Conservation (phyloP, 2,797 vertebrate species). For the Microchirus variegatus region DNA sequence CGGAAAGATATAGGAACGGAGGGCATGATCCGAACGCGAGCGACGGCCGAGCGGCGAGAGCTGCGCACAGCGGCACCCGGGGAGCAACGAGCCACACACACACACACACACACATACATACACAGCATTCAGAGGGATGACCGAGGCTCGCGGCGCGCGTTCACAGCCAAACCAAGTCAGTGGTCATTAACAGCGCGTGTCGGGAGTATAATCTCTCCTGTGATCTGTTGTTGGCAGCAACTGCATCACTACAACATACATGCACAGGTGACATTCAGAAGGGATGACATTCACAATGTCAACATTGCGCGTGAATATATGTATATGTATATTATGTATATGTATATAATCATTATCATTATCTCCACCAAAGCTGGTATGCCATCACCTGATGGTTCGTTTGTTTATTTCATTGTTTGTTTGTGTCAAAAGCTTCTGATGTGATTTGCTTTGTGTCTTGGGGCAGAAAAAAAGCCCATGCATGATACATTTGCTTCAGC, state of each 20-base stretch:
- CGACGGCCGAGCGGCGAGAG: slow-evolving; percentile 46
- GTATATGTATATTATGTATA: background rate
- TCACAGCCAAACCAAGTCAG: slow-evolving; percentile 69
- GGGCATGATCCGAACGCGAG: slow-evolving; percentile 48
- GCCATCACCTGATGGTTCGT: too few relatives aligned
- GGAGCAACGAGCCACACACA: slow-evolving; percentile 59
- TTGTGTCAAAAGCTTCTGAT: too few relatives aligned
- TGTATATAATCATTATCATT: background rate
- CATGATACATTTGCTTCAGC: too few relatives aligned
- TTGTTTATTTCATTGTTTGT: too few relatives aligned
- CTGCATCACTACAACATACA: slow-evolving; percentile 34
- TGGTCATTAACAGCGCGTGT: slow-evolving; percentile 66
- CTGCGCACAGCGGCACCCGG: slow-evolving; percentile 57
- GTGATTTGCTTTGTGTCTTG: too few relatives aligned
- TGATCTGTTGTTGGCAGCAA: slow-evolving; percentile 43
- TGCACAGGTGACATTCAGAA: slow-evolving; percentile 24
- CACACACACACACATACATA: background rate
- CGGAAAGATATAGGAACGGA: slow-evolving; percentile 28
- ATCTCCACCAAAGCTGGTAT: too few relatives aligned
- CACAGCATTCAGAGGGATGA: slow-evolving; percentile 48
- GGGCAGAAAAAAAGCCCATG: too few relatives aligned
- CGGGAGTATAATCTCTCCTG: slow-evolving; percentile 60
- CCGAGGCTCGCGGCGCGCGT: slow-evolving; percentile 67
- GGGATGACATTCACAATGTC: slow-evolving; percentile 20
- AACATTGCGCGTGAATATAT: background rate